Base-by-base conservation (phyloP, 2,888 invertebrate species). In the Venusia cambrica region DNA sequence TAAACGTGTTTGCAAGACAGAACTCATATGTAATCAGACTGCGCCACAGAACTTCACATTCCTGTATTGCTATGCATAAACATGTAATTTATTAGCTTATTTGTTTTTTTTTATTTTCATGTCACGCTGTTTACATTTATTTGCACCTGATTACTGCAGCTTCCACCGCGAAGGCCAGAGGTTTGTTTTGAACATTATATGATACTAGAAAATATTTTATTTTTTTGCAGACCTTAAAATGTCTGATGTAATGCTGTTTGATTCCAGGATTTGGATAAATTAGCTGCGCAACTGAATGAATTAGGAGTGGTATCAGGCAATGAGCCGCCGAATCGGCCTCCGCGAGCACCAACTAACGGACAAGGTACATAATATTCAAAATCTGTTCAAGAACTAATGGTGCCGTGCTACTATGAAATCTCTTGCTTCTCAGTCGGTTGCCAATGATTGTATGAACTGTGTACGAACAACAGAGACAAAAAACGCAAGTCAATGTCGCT, bases 281-380 rank as follows among this genome's bases (percentile, higher is more conserved):
- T 99, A 76, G 98, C 98, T 49, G 97, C 96, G 67, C 97, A 99
- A 85, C 90, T 98, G 73, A 97, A 96, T 87, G 96, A 97, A 88
- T 90, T 98, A 72, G 97, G 95, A 61, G 93, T 93, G 65, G 92
- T 92, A 61, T 91, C 91, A 47, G 91, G 92, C 51, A 93, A 92
- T 56, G 94, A 94, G 51, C 89, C 93, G 54, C 92, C 87, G 0
- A 84, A 80, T 44, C 63, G 80, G 48, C 87, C 83, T 8, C 87
- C 84, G 21, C 71, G 79, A 5, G 88, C 83, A 3, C 87, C 80
- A 4, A 79, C 84, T 38, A 87, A 79, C 45, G 87, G 87, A 46
- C 87, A 87, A 75, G 87, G 87, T 87, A n/a, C n/a, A n/a, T n/a
- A n/a, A n/a, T n/a, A n/a, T n/a, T n/a, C n/a, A n/a, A n/a, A n/a